Percentiles rank a stretch among this genome's conserved stretches.
Evolutionary conservation across 2,888 invertebrate species (phyloP).

Genomic region (Salticus scenicus): DNA sequence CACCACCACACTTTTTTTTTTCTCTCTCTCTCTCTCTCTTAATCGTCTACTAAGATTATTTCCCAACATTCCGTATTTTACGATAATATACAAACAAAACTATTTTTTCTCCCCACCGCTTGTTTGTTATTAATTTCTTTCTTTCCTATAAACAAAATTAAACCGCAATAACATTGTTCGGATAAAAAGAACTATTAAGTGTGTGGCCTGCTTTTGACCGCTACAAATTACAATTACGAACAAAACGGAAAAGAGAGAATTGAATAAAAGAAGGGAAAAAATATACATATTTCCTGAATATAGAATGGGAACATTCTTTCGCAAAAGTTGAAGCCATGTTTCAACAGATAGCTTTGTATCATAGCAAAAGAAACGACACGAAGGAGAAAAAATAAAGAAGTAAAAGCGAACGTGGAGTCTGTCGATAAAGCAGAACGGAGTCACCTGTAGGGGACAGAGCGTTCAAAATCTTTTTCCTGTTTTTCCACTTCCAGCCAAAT

Average conservation of each 20-base stretch:
- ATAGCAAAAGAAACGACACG: background rate
- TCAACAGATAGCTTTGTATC: constrained; percentile 34
- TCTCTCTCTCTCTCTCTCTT: background rate
- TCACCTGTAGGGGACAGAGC: constrained; percentile 42
- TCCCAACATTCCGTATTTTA: no score
- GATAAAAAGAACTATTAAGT: constrained; percentile 11
- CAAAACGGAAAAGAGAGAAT: constrained; percentile 29
- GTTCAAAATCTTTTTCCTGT: constrained; percentile 34
- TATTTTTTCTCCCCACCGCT: background rate
- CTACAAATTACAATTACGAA: constrained; percentile 39
- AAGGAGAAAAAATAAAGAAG: no score
- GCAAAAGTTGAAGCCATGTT: background rate
- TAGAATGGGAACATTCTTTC: background rate
- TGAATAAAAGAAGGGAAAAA: constrained; percentile 6
- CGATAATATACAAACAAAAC: background rate
- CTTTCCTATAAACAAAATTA: background rate
- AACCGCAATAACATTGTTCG: background rate
- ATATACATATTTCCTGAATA: background rate
- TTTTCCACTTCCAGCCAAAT: constrained; percentile 53
- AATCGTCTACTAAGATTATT: no score
- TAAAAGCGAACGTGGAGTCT: constrained; percentile 19
- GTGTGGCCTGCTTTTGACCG: constrained; percentile 41
- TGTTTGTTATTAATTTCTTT: background rate
- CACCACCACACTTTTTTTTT: background rate
- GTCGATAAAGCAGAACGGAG: constrained; percentile 46